These are phyloP conservation scores for Sciurus niger DNA, from an alignment of 2,113 vertebrate genomes.

Conservation along the genomic window DNA sequence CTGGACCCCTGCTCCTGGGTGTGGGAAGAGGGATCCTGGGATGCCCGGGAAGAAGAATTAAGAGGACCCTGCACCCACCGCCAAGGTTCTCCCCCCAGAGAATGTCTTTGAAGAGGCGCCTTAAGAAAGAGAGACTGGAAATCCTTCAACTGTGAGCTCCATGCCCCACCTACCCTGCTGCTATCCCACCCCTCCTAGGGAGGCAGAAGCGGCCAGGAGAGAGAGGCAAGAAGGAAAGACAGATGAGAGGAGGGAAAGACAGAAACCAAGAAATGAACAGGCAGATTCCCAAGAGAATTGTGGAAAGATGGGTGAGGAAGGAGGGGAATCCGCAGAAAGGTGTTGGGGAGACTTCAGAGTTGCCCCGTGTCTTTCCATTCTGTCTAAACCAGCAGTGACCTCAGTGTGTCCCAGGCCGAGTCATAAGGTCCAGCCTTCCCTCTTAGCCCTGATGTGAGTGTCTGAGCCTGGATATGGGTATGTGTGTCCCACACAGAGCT, in stretches of 20 bases:
- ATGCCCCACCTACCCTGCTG: background rate
- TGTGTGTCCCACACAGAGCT: background rate
- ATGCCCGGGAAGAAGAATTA: too few relatives aligned
- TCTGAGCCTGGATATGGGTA: background rate
- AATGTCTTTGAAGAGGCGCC: background rate
- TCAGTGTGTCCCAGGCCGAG: background rate
- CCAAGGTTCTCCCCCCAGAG: background rate
- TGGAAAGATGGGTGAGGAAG: rapidly evolving
- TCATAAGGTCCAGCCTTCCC: too few relatives aligned
- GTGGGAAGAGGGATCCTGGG: background rate
- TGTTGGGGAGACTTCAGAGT: slow-evolving; percentile 72
- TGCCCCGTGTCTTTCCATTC: slow-evolving; percentile 75
- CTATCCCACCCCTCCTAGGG: background rate
- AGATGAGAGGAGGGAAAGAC: background rate
- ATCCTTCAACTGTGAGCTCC: background rate
- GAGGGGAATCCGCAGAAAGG: too few relatives aligned
- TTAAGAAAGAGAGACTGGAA: background rate
- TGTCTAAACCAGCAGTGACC: slow-evolving; percentile 70
- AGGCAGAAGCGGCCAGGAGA: background rate
- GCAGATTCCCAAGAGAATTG: background rate
- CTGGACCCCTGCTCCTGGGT: rapidly evolving
- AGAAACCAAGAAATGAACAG: too few relatives aligned
- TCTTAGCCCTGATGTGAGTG: background rate
- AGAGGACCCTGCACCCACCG: rapidly evolving
- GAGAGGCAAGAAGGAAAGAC: background rate